Base-by-base conservation (phyloP, 1,140 invertebrate species). In the Antheraea mylitta region DNA sequence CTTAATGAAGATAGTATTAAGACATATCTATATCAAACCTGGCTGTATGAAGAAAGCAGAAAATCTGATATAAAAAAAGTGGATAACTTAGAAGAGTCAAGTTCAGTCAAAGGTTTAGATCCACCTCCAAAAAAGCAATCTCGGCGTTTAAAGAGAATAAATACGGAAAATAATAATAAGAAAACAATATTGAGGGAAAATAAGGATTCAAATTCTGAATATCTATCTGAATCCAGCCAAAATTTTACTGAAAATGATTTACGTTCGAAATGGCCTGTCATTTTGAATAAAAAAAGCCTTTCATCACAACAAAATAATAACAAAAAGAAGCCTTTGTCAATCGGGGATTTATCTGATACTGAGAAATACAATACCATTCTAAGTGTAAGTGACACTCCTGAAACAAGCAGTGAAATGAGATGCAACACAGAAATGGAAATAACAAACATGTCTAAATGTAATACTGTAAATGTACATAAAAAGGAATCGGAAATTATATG, bases 11-110 rank as follows among this genome's bases (percentile, higher is more conserved):
- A 86, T 0, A 91, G 94, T 68, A 92, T 94, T 16, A 85, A 86
- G 30, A 82, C 79, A 48, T 94, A 94, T 82, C 81, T 94, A 42
- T 89, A 91, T 22, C 92, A 93, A 72, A 93, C 91, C 38, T 94
- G 93, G 93, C 71, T 90, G 22, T 93, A 92, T 72, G 81, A 93
- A 87, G 91, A 93, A 74, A 80, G 45, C 58, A 58, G 74, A 22
- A 91, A 90, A 79, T 76, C 77, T 3, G 89, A 90, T 53, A 70
- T 65, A 16, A 85, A 83, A 66, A 89, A 81, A 74, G 79, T 67
- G 9, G 84, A 91, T 65, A 83, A 88, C 59, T 73, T 86, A 9
- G 76, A 84, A 65, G 79, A 83, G 36, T 73, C 74, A 10, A 81
- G 76, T 69, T 76, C 88, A 70, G 80, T 91, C 0, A 91, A 89